Evolutionary conservation across 2,113 vertebrate species (phyloP), one percentile per base, ranked within the genome.

Genomic region (Nibea coibor): DNA sequence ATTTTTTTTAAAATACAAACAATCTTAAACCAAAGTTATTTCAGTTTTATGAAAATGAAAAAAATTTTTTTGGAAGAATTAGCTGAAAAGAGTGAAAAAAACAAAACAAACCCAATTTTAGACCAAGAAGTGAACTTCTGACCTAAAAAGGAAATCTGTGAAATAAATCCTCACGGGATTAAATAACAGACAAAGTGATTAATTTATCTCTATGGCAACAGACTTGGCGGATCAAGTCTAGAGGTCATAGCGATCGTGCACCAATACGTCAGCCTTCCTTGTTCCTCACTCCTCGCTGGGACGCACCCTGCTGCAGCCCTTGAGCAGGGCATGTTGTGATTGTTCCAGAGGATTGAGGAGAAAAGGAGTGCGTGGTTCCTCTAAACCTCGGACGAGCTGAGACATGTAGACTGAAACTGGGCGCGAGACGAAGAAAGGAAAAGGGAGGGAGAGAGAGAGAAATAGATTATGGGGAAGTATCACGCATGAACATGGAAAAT

Each of bases 331-430:
- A 87, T 26, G 70, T 35, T 75, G 82, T 48, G 77, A 89, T 90
- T 90, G 87, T 91, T 93, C 76, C 20, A 14, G 65, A 82, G 73
- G 39, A 43, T 45, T 91, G 80, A 88, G 75, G 87, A 91, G 90
- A 92, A 90, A 89, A 59, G 83, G 83, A 89, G 83, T 82, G 91
- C 58, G 70, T 74, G 75, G 59, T 89, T 92, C 87, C 80, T 87
- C 70, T 88, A 85, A 88, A 69, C 80, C 88, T 70, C 58, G 0
- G 66, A 87, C 94, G 75, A 92, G 93, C 78, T 15, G 6, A 59
- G 93, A 92, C 94, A 85, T 67, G 93, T 92, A 93, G 93, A 95
- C 80, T 93, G 94, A 95, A 95, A 95, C 94, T 95, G 91, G 94
- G 90, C 39, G 91, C 83, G 85, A 93, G 86, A 56, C 59, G 61